Conservation (phyloP, 2,113 vertebrate genomes). For the Pipa parva region DNA sequence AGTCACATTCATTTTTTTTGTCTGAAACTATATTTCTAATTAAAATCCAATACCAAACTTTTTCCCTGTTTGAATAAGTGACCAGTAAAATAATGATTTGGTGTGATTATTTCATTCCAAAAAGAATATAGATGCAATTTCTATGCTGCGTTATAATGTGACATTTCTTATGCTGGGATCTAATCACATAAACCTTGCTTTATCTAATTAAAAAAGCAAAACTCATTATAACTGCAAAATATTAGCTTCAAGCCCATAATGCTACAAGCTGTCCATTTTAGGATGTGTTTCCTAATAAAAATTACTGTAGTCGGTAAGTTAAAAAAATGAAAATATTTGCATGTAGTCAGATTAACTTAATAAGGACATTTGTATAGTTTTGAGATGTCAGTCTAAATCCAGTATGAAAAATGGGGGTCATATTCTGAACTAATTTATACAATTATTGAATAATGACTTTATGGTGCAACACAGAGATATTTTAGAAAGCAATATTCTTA, state of each 20-base stretch:
- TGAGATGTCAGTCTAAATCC: conserved; percentile 88
- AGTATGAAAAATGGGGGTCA: conserved; percentile 73
- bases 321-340: conserved; percentile 96
- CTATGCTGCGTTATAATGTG: conserved; percentile 99
- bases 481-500: conserved; percentile 85
- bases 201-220: conserved; percentile 99
- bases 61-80: conserved; percentile 94
- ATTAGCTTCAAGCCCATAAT: conserved; percentile 94
- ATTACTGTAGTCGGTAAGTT: conserved; percentile 84
- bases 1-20: conserved; percentile 42
- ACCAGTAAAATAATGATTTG: conserved; percentile 92
- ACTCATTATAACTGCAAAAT: conserved; percentile 99
- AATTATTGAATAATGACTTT: conserved; percentile 75
- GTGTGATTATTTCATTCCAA: conserved; percentile 98
- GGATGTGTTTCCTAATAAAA: conserved; percentile 83
- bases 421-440: conserved; percentile 59
- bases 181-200: conserved; percentile 99
- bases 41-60: conserved; percentile 87
- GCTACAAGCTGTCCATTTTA: conserved; percentile 84
- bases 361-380: conserved; percentile 83
- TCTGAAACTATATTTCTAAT: conserved; percentile 76
- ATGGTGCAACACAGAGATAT: conserved; percentile 82
- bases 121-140: conserved; percentile 96
- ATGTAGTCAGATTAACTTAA: conserved; percentile 96
- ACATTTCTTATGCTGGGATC: conserved; percentile 97